Evolutionary conservation across 2,888 invertebrate genomes (phyloP), one percentile per base, ranked within the genome.

Genomic region (Ormyrus thymus): DNA sequence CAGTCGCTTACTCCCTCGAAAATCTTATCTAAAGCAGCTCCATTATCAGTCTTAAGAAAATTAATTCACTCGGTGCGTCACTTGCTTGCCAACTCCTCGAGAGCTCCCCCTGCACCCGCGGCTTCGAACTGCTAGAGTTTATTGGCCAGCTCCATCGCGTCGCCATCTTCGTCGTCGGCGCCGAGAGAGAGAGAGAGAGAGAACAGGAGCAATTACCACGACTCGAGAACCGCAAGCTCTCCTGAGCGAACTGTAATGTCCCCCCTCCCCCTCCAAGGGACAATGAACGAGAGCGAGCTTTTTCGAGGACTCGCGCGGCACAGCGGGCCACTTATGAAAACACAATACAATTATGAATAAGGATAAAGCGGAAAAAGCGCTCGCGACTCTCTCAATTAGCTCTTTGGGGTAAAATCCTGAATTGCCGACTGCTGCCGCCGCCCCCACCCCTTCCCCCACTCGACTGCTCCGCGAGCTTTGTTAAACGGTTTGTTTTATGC

Each of bases 181-280:
- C 29, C 29, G 29, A 29, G 29, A 4, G 29, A 29, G 29, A 29
- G 29, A 29, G 29, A 29, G 29, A 29, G 29, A 29, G 29, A 69
- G 59, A 69, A 51, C 66, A 51, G 59, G 62, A 69, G 69, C 69
- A 76, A 76, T 76, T 76, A 76, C 68, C 69, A 4, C 29, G 45
- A 7, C 76, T 76, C 76, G 66, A 66, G 74, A 64, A 66, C 74
- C 74, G 59, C 56, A 51, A 58, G 66, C 74, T 66, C 74, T 74
- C 66, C 66, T 74, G 59, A 66, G 74, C 66, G 29, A 74, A 74
- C 66, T 66, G 66, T 74, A 74, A 74, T 74, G 74, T 50, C 58
- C 8, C 53, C 15, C 11, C 64, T n/a, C 13, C 64, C n/a, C 46
- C n/a, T 48, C 10, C 55, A 66, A 73, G 71, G 51, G 65, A 51